Conservation (phyloP, 2,797 vertebrate species). For the Lophotriccus pileatus region DNA sequence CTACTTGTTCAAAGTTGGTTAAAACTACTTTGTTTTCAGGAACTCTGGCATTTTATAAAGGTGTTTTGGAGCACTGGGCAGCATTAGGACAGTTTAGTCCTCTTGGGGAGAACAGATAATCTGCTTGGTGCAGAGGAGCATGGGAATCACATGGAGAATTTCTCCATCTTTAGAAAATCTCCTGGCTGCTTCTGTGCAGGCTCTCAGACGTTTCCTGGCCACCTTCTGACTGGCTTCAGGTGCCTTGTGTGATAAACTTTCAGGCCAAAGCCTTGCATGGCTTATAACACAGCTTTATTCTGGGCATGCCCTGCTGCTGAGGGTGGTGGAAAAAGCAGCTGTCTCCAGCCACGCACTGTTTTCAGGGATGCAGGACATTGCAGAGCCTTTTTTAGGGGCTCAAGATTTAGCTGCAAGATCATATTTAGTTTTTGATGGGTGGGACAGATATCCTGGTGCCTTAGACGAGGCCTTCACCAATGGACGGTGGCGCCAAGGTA, state of each 20-base stretch:
- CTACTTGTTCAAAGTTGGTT: neutral
- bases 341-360: neutral
- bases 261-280: neutral
- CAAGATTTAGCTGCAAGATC: neutral
- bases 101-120: neutral
- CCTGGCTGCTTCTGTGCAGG: neutral
- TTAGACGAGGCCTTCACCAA: neutral
- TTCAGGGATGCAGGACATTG: neutral
- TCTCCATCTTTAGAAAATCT: neutral
- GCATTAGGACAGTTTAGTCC: neutral
- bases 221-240: neutral
- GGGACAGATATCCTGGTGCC: neutral
- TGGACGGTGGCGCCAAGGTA: neutral
- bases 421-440: neutral
- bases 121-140: neutral
- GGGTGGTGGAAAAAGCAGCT: neutral
- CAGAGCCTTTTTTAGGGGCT: neutral
- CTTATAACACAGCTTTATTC: neutral
- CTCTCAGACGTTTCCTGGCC: neutral
- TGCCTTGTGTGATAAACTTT: neutral
- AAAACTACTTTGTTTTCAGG: neutral
- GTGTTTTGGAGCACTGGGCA: neutral
- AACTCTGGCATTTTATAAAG: neutral
- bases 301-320: neutral
- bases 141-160: neutral